These are phyloP conservation scores for Epinotia demarniana DNA, from an alignment of 2,888 invertebrate species.

Conservation along the genomic window DNA sequence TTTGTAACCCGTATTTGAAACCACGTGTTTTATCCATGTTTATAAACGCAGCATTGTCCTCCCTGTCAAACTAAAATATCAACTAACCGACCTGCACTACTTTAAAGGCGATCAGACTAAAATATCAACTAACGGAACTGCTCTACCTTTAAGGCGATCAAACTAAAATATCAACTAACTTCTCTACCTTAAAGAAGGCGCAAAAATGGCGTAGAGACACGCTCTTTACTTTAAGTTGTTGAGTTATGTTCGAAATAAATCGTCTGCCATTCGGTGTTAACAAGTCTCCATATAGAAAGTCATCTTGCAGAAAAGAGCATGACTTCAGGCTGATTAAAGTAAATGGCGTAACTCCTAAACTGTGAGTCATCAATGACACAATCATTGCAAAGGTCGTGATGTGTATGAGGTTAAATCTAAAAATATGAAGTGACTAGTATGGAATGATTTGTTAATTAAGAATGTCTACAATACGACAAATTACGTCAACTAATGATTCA, in stretches of 20 bases:
- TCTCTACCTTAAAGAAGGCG: no score
- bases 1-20: no score
- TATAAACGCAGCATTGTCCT: no score
- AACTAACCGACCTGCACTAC: no score
- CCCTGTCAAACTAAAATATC: no score
- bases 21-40: no score
- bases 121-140: no score
- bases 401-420: slow-evolving; percentile 34
- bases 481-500: neutral
- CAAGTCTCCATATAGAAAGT: neutral
- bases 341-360: neutral
- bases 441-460: slow-evolving; percentile 4
- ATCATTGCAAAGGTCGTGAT: slow-evolving; percentile 38
- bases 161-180: no score
- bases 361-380: slow-evolving; percentile 40
- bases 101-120: no score
- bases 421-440: slow-evolving; percentile 29
- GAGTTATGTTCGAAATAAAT: neutral
- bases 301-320: neutral
- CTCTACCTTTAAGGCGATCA: no score
- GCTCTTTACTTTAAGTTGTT: no score
- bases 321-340: slow-evolving; percentile 15
- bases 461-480: neutral
- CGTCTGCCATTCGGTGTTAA: neutral
- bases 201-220: no score